Conservation (phyloP, 2,113 vertebrate genomes). For the Paramisgurnus dabryanus region DNA sequence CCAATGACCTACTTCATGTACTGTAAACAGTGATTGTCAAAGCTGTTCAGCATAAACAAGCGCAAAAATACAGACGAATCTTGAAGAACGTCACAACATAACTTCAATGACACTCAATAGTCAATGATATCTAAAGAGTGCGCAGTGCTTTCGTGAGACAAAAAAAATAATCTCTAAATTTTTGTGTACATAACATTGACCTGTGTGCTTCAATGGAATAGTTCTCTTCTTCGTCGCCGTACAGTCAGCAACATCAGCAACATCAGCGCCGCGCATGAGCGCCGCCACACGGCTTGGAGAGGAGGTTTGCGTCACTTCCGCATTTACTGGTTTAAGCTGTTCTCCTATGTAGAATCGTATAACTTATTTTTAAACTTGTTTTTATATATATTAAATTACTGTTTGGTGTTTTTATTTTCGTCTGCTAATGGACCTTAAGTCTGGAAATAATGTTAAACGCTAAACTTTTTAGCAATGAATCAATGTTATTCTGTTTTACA, state of each 20-base stretch:
- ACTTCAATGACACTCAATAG: neutral
- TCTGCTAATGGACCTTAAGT: too few species aligned
- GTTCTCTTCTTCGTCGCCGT: neutral
- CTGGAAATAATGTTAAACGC: too few species aligned
- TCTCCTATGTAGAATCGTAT: too few species aligned
- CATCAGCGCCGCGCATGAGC: neutral
- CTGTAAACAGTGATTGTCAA: neutral
- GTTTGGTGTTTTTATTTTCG: too few species aligned
- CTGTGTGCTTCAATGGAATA: neutral
- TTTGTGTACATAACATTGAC: slow-evolving; percentile 35
- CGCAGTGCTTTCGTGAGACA: neutral
- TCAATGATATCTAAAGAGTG: neutral
- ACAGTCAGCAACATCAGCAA: neutral
- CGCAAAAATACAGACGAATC: neutral
- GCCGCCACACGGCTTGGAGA: neutral
- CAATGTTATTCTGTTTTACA: too few species aligned
- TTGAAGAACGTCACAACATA: neutral
- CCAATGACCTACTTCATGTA: slow-evolving; percentile 27
- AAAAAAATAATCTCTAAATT: neutral
- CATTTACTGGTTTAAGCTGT: too few species aligned
- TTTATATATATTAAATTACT: too few species aligned
- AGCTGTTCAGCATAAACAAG: neutral
- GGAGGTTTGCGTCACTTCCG: neutral
- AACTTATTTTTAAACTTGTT: too few species aligned
- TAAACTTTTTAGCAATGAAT: too few species aligned